Conservation (phyloP, 2,888 invertebrate species). For the Pheosia gnoma region DNA sequence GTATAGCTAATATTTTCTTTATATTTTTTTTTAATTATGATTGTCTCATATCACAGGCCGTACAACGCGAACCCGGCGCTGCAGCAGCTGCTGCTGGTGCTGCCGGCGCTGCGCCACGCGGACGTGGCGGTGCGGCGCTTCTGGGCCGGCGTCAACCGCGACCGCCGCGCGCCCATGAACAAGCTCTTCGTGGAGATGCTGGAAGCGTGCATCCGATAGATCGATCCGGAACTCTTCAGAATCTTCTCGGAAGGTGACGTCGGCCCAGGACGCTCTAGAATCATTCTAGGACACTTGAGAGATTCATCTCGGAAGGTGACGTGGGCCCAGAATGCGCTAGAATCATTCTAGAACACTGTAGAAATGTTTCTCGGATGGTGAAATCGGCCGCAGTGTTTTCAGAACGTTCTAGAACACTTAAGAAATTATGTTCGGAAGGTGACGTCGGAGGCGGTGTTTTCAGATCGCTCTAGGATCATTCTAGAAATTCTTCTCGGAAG, state of each 20-base stretch:
- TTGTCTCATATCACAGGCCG: slow-evolving; percentile 75
- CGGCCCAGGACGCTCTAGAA: slow-evolving; percentile 1
- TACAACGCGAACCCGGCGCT: slow-evolving; percentile 89
- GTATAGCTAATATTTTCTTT: too few species aligned
- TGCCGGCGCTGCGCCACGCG: slow-evolving; percentile 95
- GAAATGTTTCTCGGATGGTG: background rate
- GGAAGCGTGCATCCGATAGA: slow-evolving; percentile 89
- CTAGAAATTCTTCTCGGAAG: background rate
- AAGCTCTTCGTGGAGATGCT: slow-evolving; percentile 98
- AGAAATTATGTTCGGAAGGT: background rate
- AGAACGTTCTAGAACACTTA: background rate
- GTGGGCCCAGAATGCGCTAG: background rate
- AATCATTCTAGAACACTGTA: background rate
- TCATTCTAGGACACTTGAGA: background rate
- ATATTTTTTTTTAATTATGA: too few species aligned
- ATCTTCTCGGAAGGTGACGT: background rate
- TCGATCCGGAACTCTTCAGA: background rate
- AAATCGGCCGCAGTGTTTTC: background rate
- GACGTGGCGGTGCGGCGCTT: slow-evolving; percentile 95
- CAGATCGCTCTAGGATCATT: background rate
- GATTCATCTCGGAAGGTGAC: background rate
- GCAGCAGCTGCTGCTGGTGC: slow-evolving; percentile 93
- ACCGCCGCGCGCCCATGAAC: slow-evolving; percentile 96
- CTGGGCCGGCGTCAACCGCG: slow-evolving; percentile 95
- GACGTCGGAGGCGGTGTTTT: background rate